phyloP scores from a whole-genome alignment of 2,113 vertebrate species.

The Corydoras sp. region DNA sequence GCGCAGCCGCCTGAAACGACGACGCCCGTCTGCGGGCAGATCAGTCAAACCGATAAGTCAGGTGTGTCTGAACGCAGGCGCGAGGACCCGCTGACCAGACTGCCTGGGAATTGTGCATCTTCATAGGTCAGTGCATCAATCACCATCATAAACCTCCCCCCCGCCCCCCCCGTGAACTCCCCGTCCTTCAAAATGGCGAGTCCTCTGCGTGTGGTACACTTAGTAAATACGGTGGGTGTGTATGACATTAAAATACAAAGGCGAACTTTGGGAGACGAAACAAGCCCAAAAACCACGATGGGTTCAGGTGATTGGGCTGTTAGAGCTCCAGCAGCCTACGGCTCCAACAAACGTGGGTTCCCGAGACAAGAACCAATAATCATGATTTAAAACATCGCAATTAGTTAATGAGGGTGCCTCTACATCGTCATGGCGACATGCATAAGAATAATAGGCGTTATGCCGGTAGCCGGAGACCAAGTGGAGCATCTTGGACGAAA shows the following conservation, averaged over 20 bases:
- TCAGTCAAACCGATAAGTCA: not conserved
- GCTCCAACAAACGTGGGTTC: too few relatives aligned
- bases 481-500: too few relatives aligned
- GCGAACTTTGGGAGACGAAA: slow-evolving; percentile 31
- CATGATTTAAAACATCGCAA: too few relatives aligned
- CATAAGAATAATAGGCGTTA: too few relatives aligned
- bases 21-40: not conserved
- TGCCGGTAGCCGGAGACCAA: too few relatives aligned
- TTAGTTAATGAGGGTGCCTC: too few relatives aligned
- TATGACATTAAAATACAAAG: slow-evolving; percentile 38
- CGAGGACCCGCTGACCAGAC: not conserved
- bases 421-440: too few relatives aligned
- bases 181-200: slow-evolving; percentile 3
- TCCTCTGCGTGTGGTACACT: slow-evolving; percentile 37
- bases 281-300: slow-evolving; percentile 43
- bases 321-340: slow-evolving; percentile 39
- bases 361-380: too few relatives aligned
- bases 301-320: slow-evolving; percentile 55
- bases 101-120: slow-evolving; percentile 24
- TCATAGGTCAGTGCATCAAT: slow-evolving; percentile 30
- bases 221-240: slow-evolving; percentile 37
- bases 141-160: not conserved
- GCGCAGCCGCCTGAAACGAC: not conserved
- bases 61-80: not conserved
- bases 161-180: too few relatives aligned